These are phyloP conservation scores for Drosophila micromelanica DNA, from an alignment of 1,140 invertebrate species.

Conservation along the genomic window DNA sequence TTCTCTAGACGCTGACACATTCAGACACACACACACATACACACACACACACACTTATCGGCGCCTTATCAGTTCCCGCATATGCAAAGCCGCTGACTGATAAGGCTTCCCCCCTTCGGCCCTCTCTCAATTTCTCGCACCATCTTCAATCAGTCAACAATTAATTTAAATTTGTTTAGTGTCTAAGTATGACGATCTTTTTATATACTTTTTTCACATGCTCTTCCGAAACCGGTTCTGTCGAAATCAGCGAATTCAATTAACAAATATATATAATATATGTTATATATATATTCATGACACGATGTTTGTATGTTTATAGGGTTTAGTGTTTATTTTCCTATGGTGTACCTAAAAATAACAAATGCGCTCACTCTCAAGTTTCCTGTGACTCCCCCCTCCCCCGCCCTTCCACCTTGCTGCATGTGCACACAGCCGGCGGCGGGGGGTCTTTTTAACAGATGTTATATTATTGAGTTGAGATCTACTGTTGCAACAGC, in stretches of 20 bases:
- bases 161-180: constrained; percentile 37
- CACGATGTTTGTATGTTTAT: not conserved
- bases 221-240: constrained; percentile 4
- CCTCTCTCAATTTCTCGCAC: not conserved
- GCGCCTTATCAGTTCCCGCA: constrained; percentile 32
- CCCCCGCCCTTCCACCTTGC: not conserved
- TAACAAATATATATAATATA: constrained; percentile 13
- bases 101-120: not conserved
- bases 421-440: not conserved
- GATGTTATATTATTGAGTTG: not conserved
- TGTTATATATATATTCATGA: too few species aligned
- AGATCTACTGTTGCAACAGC: too few species aligned
- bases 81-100: constrained; percentile 22
- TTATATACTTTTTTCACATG: too few species aligned
- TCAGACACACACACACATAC: not conserved
- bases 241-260: constrained; percentile 12
- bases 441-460: not conserved
- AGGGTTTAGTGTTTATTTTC: too few species aligned
- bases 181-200: not conserved
- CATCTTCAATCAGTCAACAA: constrained; percentile 24
- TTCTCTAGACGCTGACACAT: not conserved
- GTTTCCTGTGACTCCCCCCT: too few species aligned
- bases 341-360: too few species aligned
- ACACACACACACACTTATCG: too few species aligned
- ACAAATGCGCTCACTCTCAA: constrained; percentile 2